Percentiles rank a stretch among this genome's conserved stretches.
phyloP scores from a whole-genome alignment of 2,888 invertebrate genomes.

The Himalopsyche tibetana region DNA sequence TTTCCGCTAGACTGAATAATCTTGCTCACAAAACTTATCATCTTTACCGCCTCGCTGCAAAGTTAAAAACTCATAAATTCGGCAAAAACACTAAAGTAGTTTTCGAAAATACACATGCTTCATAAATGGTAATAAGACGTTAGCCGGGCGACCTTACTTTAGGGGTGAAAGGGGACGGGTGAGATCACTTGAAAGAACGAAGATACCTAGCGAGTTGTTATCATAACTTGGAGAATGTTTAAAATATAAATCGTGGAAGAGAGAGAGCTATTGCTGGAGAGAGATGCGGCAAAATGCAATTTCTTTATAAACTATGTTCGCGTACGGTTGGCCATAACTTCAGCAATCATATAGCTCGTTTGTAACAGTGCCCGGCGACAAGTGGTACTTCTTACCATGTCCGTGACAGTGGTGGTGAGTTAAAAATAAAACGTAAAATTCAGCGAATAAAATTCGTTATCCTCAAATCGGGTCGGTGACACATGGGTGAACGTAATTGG shows the following conservation, averaged over 20 bases:
- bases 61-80: constrained; percentile 65
- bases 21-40: constrained; percentile 54
- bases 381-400: neutral
- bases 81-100: constrained; percentile 56
- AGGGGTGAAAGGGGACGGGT: constrained; percentile 33
- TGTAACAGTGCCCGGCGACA: constrained; percentile 28
- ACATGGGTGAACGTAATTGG: too few relatives aligned
- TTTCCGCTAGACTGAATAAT: constrained; percentile 59
- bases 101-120: constrained; percentile 61
- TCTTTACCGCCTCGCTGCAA: constrained; percentile 58
- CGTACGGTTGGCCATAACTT: constrained; percentile 70
- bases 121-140: constrained; percentile 61
- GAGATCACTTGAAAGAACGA: constrained; percentile 48
- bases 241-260: constrained; percentile 64
- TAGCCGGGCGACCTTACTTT: constrained; percentile 38
- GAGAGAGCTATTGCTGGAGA: constrained; percentile 64
- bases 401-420: too few relatives aligned
- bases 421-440: too few relatives aligned
- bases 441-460: too few relatives aligned
- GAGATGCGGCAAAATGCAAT: constrained; percentile 74
- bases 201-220: constrained; percentile 50
- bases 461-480: too few relatives aligned
- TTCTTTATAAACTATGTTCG: constrained; percentile 75
- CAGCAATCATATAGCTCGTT: constrained; percentile 61
- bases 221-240: constrained; percentile 59